Evolutionary conservation across 2,113 vertebrate species (phyloP).

Genomic region (Pomatorhinus ruficollis): DNA sequence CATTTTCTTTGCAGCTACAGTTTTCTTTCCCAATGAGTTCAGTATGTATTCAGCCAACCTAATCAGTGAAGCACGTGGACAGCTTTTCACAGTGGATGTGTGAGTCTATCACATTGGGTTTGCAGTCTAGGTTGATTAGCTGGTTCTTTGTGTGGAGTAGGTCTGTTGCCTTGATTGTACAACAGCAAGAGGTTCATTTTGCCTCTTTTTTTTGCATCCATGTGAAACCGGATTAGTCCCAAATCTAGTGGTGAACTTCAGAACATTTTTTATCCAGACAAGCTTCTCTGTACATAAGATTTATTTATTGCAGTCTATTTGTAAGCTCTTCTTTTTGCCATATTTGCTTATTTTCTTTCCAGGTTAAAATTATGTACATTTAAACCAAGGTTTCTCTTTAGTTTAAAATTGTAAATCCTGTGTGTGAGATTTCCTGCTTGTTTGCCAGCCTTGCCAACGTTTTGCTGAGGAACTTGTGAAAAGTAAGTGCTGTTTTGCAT

Average conservation of each 20-base stretch:
- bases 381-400: slow-evolving; percentile 16
- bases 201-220: neutral
- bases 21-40: neutral
- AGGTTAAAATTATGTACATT: slow-evolving; percentile 21
- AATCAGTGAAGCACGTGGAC: neutral
- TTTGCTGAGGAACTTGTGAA: slow-evolving; percentile 38
- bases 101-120: neutral
- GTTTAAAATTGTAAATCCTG: slow-evolving; percentile 21
- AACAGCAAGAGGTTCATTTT: neutral
- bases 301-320: neutral
- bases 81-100: neutral
- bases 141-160: neutral
- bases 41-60: neutral
- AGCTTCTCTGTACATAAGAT: neutral
- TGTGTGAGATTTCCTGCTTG: slow-evolving; percentile 23
- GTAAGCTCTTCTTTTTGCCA: neutral
- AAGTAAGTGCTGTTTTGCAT: neutral
- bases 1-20: neutral
- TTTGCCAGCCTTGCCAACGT: slow-evolving; percentile 26
- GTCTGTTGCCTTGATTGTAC: neutral
- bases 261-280: neutral
- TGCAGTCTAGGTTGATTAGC: neutral
- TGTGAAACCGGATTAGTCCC: neutral
- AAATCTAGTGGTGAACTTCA: neutral
- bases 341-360: neutral